A percentile compares a stretch with the other conserved stretches of the same genome.
Evolutionary conservation across 1,140 invertebrate species (phyloP).

Genomic region (Laupala kohalensis): DNA sequence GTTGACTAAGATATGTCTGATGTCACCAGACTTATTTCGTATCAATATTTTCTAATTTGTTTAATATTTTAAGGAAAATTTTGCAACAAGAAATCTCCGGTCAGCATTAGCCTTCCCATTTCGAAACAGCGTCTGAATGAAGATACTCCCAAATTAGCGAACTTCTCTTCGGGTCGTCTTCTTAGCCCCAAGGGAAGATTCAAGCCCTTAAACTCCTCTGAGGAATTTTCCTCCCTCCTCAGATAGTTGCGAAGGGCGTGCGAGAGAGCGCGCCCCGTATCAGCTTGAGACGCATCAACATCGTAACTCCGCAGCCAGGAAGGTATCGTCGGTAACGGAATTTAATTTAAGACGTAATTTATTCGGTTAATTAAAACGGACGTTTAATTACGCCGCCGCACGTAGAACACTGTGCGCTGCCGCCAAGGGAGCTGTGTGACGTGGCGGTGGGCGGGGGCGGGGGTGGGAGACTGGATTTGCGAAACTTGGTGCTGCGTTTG

Average conservation of each 20-base stretch:
- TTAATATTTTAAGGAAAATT: not conserved
- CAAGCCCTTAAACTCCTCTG: not conserved
- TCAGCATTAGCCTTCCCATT: too few relatives aligned
- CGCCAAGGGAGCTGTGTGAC: not conserved
- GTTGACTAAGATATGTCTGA: too few relatives aligned
- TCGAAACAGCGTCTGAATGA: too few relatives aligned
- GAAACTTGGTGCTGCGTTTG: too few relatives aligned
- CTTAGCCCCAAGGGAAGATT: not conserved
- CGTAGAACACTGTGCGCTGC: slow-evolving; percentile 22
- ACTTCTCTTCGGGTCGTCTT: not conserved
- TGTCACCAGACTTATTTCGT: too few relatives aligned
- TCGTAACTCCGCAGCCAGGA: not conserved
- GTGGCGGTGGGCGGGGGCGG: too few relatives aligned
- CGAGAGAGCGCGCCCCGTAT: not conserved
- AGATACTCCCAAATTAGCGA: not conserved
- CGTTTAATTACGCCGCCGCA: slow-evolving; percentile 28
- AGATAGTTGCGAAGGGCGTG: not conserved
- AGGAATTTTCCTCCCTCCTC: not conserved
- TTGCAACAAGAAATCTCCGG: not conserved
- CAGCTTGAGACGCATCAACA: not conserved
- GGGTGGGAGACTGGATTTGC: too few relatives aligned
- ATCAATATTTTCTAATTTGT: not conserved
- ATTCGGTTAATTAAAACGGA: slow-evolving; percentile 31
- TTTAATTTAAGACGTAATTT: slow-evolving; percentile 30
- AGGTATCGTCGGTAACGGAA: slow-evolving; percentile 19